Evolutionary conservation across 2,888 invertebrate species (phyloP), one percentile per base, ranked within the genome.

Genomic region (Entomobrya proxima): DNA sequence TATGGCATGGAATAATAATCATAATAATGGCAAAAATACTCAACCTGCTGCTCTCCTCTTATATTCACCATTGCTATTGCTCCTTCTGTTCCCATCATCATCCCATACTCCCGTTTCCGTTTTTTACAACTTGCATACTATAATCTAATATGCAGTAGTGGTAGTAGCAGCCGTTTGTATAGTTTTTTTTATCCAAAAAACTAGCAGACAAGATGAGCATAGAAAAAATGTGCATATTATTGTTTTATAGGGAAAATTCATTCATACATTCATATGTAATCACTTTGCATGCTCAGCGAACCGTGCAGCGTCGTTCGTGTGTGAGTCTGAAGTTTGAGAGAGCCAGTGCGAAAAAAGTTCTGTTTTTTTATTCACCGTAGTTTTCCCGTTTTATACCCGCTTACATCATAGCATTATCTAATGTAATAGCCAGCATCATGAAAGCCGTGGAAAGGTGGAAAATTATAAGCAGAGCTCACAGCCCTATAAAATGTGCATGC

Each of bases 231-330:
- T n/a, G n/a, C n/a, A n/a, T n/a, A 7, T 58, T 58, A 32, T 58
- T 27, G 30, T 58, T 27, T 58, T 58, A 58, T 55, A 55, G 21
- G 55, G 27, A 55, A 27, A n/a, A n/a, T n/a, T n/a, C 27, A 55
- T 61, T 61, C n/a, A 30, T 35, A 24, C 32, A 47, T 72, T 30
- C 72, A 72, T 80, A 69, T 55, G 69, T 78, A 80, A 81, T 81
- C 72, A 72, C 80, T 81, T 81, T 72, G 72, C 72, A 35, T 64
- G 64, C 21, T 35, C 64, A 64, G 6, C 64, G 37, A 21, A 35
- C 64, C 64, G 21, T 64, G 6, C 18, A 18, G 35, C 64, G 27
- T 27, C 55, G 58, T 11, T 30, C n/a, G n/a, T n/a, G n/a, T n/a
- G 58, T 61, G 13, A 55, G 80, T 72, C 72, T 58, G 58, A 52